These are phyloP conservation scores for Diarsia dahlii DNA, from an alignment of 2,888 invertebrate species.

Conservation along the genomic window DNA sequence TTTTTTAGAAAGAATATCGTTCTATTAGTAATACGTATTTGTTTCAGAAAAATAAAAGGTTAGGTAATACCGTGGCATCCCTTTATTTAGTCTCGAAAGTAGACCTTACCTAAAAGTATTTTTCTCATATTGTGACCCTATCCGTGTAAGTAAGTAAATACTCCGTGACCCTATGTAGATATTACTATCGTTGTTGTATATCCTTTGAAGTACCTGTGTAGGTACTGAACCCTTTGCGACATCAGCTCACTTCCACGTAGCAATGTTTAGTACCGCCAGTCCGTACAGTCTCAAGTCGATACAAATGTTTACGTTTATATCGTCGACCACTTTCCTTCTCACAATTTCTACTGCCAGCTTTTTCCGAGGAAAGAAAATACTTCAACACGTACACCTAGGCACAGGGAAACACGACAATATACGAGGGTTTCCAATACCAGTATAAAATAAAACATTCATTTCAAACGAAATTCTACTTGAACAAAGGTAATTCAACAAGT, in stretches of 20 bases:
- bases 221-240: slow-evolving; percentile 36
- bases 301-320: slow-evolving; percentile 59
- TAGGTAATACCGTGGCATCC: background rate
- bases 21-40: slow-evolving; percentile 5
- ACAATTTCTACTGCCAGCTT: slow-evolving; percentile 48
- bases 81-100: slow-evolving; percentile 23
- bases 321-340: slow-evolving; percentile 52
- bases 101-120: slow-evolving; percentile 29
- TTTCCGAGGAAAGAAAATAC: slow-evolving; percentile 46
- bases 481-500: slow-evolving; percentile 86
- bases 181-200: slow-evolving; percentile 34
- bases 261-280: slow-evolving; percentile 44
- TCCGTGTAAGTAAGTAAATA: slow-evolving; percentile 38
- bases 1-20: slow-evolving; percentile 25
- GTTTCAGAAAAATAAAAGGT: slow-evolving; percentile 35
- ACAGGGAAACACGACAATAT: slow-evolving; percentile 57
- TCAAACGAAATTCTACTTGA: slow-evolving; percentile 72
- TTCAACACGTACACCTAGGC: slow-evolving; percentile 60
- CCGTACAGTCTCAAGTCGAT: slow-evolving; percentile 50
- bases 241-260: slow-evolving; percentile 35
- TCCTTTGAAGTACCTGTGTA: slow-evolving; percentile 29
- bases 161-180: slow-evolving; percentile 31
- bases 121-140: slow-evolving; percentile 41
- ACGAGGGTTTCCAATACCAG: slow-evolving; percentile 62
- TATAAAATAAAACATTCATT: slow-evolving; percentile 70